Base-by-base conservation (phyloP, 2,113 vertebrate genomes). In the Orycteropus afer region DNA sequence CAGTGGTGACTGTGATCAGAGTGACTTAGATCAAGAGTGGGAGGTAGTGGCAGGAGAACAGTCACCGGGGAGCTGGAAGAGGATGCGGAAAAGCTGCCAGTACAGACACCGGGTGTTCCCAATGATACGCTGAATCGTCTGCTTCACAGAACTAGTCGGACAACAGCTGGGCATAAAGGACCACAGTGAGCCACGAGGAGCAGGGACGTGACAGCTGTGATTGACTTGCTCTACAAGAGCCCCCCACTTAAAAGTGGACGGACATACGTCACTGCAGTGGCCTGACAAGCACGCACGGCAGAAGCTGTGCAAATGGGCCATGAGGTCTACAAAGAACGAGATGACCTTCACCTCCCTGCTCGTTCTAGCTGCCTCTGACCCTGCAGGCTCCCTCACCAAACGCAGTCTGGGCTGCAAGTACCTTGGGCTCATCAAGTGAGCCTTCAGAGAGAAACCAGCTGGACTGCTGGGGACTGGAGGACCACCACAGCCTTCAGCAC, bases 181-280 rank as follows among this genome's bases (percentile, higher is more conserved):
- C 32, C 0, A 5, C 1, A 4, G 47, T 4, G 7, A 40, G 20
- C 49, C 1, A 18, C 25, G n/a, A 7, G 63, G 20, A 34, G 63
- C 76, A 34, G 61, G n/a, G 14, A 2, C 1, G 0, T 1, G 17
- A 73, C 14, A 40, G 20, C 20, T 13, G 4, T 2, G 12, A 27
- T 11, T 0, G 4, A 5, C 6, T 1, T 32, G 11, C 76, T 53
- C 65, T 7, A 17, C 1, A 10, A 59, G 85, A 14, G 37, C 47
- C 55, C 2, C 17, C 17, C 53, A 27, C 25, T n/a, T 61, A 7
- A 51, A 1, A 45, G 55, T 2, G 53, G 49, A 22, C 37, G 45
- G 61, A 12, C 1, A 23, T 34, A 49, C 1, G 40, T 42, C 27
- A 5, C 22, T 51, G 9, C 85, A 78, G 23, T 14, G 77, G 25